phyloP scores from a whole-genome alignment of 1,140 invertebrate genomes.

The Andrena cerasifolii region DNA sequence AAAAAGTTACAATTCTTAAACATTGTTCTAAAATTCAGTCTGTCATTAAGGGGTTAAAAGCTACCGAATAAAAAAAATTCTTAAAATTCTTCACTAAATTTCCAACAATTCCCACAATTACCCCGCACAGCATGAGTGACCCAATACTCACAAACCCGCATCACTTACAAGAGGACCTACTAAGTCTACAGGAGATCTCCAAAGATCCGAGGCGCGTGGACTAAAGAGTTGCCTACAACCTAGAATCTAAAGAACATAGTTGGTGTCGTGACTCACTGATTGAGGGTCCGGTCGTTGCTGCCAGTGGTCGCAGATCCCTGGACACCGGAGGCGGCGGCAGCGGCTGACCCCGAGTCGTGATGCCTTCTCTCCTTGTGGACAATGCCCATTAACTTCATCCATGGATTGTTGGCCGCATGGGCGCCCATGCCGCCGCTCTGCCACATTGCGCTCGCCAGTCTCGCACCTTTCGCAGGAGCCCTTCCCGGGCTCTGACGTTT shows the following conservation, averaged over 20 bases:
- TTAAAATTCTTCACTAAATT: no score
- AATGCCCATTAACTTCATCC: slow-evolving; percentile 92
- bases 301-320: slow-evolving; percentile 80
- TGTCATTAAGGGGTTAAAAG: no score
- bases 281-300: slow-evolving; percentile 85
- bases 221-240: background rate
- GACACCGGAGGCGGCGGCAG: slow-evolving; percentile 81
- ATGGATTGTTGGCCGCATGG: slow-evolving; percentile 89
- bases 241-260: background rate
- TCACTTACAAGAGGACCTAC: no score
- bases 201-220: background rate
- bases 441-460: slow-evolving; percentile 86
- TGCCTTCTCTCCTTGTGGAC: slow-evolving; percentile 88
- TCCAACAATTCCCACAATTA: no score
- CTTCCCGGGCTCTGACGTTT: slow-evolving; percentile 68
- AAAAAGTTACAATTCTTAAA: no score
- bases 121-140: no score
- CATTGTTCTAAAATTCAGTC: no score
- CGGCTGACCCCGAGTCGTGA: slow-evolving; percentile 84
- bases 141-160: no score
- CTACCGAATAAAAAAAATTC: no score
- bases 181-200: no score
- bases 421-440: slow-evolving; percentile 90
- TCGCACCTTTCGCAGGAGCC: slow-evolving; percentile 72
- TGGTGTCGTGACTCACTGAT: slow-evolving; percentile 84